phyloP scores from a whole-genome alignment of 2,113 vertebrate species.

The Pheucticus melanocephalus region DNA sequence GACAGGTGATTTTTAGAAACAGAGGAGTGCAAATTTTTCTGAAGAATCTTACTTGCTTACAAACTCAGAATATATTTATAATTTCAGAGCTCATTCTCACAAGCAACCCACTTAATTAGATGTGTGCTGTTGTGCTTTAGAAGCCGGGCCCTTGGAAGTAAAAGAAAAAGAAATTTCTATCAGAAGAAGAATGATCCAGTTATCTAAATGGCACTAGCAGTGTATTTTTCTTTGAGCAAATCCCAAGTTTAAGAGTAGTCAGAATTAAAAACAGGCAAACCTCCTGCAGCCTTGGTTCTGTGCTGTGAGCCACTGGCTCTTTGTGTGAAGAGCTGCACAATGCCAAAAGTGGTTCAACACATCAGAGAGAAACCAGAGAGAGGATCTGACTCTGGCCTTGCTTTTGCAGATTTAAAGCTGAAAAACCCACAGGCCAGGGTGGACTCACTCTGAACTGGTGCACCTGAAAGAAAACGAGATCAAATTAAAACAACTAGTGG shows the following conservation, averaged over 20 bases:
- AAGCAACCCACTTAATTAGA: not conserved
- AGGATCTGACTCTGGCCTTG: not conserved
- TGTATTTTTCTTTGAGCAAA: not conserved
- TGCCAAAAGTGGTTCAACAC: not conserved
- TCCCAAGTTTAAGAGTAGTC: not conserved
- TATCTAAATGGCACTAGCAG: not conserved
- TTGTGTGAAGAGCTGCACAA: rapidly evolving
- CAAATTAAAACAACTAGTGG: not conserved
- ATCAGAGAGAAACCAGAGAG: rapidly evolving
- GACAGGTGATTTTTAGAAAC: not conserved
- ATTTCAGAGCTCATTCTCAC: not conserved
- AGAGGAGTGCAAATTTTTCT: not conserved
- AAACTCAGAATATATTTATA: not conserved
- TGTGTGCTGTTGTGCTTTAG: not conserved
- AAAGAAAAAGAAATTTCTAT: not conserved
- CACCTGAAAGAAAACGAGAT: not conserved
- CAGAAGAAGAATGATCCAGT: not conserved
- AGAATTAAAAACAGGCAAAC: not conserved
- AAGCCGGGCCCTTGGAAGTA: not conserved
- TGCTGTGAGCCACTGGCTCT: not conserved
- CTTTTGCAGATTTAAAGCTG: not conserved
- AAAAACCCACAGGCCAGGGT: not conserved
- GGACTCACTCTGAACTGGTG: not conserved
- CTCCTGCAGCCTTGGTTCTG: not conserved
- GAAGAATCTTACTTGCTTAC: not conserved